A percentile compares a stretch with the other conserved stretches of the same genome.
These are phyloP conservation scores for Mormyrops boulengeri DNA, from an alignment of 2,797 vertebrate species.

Conservation along the genomic window DNA sequence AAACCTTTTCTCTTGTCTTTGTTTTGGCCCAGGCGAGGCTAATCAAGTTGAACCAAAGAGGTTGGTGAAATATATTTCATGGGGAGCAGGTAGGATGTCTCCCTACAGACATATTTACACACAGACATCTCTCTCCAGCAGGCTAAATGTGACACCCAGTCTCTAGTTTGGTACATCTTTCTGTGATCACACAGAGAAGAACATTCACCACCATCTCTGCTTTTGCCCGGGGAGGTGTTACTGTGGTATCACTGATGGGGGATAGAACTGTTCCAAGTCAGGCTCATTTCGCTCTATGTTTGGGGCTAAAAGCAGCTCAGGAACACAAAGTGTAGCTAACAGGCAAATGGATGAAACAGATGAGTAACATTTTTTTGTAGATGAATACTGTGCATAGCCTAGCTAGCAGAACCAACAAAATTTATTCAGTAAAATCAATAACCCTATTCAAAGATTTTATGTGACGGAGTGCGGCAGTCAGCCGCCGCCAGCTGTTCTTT, in stretches of 20 bases:
- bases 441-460: neutral
- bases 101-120: neutral
- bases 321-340: neutral
- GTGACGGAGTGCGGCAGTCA: neutral
- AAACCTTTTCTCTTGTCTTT: neutral
- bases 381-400: neutral
- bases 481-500: neutral
- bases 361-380: neutral
- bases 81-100: neutral
- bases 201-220: neutral
- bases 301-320: neutral
- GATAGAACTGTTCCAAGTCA: neutral
- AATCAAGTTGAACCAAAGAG: neutral
- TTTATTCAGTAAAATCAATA: neutral
- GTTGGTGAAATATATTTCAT: neutral
- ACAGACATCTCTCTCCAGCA: neutral
- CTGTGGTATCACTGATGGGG: neutral
- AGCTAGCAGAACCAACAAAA: neutral
- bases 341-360: neutral
- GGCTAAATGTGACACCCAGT: neutral
- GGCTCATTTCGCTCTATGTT: neutral
- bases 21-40: neutral
- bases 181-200: neutral
- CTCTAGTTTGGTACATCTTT: neutral
- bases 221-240: neutral